Conservation (phyloP, 2,113 vertebrate species). For the Natator depressus region DNA sequence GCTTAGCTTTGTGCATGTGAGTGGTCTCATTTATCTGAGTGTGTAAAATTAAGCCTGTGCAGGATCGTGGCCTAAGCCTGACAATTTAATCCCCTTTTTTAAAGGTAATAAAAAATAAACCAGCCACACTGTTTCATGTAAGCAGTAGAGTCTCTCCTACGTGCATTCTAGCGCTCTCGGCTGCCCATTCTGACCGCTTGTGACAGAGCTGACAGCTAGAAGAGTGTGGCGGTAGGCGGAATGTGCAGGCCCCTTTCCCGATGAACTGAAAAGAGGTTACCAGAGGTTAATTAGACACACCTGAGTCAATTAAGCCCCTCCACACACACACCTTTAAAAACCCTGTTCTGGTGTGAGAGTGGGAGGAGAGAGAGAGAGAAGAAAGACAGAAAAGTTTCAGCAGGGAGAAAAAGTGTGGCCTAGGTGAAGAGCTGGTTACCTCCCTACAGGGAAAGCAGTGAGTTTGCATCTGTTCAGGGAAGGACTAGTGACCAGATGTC, state of each 20-base stretch:
- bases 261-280: background rate
- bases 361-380: too few relatives aligned
- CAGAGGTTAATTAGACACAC: background rate
- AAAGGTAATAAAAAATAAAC: background rate
- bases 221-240: background rate
- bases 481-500: background rate
- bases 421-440: background rate
- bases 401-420: background rate
- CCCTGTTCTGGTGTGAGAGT: background rate
- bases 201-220: background rate
- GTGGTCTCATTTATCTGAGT: background rate
- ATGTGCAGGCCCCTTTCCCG: background rate
- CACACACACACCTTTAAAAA: background rate
- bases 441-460: background rate
- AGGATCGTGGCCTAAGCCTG: background rate
- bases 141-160: background rate
- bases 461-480: background rate
- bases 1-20: background rate
- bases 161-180: background rate
- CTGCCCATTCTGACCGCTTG: fast-evolving
- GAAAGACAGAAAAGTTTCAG: background rate
- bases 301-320: background rate
- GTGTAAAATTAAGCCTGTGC: background rate
- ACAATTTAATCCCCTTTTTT: background rate
- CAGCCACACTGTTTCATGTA: background rate